Evolutionary conservation across 2,797 vertebrate species (phyloP).

Genomic region (Limnodromus scolopaceus): DNA sequence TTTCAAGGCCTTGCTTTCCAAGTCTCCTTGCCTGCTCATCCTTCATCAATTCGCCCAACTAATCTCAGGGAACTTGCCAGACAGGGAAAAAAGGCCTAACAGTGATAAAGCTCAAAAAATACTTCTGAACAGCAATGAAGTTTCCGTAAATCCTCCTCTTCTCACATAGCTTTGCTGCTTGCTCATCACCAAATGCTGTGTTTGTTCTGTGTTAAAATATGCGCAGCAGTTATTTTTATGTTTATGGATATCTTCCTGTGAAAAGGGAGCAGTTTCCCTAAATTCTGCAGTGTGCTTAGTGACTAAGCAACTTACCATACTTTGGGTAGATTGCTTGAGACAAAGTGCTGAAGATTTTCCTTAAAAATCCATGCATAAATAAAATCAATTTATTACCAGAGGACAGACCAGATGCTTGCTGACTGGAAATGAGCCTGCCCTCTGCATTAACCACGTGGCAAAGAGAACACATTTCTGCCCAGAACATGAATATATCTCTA

Average conservation of each 20-base stretch:
- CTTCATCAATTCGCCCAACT: neutral
- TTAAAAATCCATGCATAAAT: slow-evolving; percentile 43
- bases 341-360: neutral
- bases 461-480: neutral
- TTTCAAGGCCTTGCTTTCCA: neutral
- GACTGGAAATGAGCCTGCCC: slow-evolving; percentile 39
- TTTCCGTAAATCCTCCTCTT: neutral
- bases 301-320: slow-evolving; percentile 7
- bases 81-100: neutral
- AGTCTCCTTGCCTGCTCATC: neutral
- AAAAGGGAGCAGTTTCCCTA: neutral
- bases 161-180: neutral
- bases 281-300: neutral
- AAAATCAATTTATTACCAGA: slow-evolving; percentile 11
- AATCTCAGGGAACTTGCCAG: neutral
- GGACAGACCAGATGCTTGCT: slow-evolving; percentile 27
- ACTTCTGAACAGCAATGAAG: neutral
- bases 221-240: neutral
- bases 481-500: neutral
- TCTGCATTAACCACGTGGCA: neutral
- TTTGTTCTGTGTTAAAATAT: neutral
- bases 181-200: neutral
- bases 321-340: neutral
- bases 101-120: neutral
- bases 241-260: neutral